Conservation (phyloP, 2,113 vertebrate species). For the Sardina pilchardus region DNA sequence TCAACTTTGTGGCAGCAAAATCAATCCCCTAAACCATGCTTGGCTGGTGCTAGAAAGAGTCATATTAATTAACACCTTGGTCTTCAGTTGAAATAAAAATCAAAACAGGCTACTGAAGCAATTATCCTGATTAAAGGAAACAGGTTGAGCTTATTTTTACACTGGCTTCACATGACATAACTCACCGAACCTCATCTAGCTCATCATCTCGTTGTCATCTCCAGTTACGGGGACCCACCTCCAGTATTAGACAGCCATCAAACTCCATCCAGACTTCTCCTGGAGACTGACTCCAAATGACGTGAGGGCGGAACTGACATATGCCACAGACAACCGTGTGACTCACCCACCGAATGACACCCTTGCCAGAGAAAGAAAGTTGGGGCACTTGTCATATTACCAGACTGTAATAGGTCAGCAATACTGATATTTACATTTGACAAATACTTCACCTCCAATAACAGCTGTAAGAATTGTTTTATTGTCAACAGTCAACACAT, state of each 20-base stretch:
- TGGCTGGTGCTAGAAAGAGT: slow-evolving; percentile 21
- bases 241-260: neutral
- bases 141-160: neutral
- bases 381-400: neutral
- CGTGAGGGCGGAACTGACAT: neutral
- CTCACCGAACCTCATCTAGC: neutral
- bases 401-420: neutral
- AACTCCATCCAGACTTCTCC: neutral
- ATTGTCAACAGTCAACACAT: no score
- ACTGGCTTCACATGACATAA: neutral
- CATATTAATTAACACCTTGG: slow-evolving; percentile 22
- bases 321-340: neutral
- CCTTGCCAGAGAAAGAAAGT: neutral
- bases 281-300: neutral
- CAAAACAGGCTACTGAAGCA: slow-evolving; percentile 1
- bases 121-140: neutral
- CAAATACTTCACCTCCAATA: no score
- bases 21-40: slow-evolving; percentile 28
- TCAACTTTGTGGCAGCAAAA: slow-evolving; percentile 23
- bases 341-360: neutral
- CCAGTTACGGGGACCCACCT: neutral
- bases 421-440: no score
- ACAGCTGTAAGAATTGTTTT: neutral
- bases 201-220: neutral
- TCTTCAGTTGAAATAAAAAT: slow-evolving; percentile 23